phyloP scores from a whole-genome alignment of 1,140 invertebrate genomes.

The Dinoponera quadriceps region DNA sequence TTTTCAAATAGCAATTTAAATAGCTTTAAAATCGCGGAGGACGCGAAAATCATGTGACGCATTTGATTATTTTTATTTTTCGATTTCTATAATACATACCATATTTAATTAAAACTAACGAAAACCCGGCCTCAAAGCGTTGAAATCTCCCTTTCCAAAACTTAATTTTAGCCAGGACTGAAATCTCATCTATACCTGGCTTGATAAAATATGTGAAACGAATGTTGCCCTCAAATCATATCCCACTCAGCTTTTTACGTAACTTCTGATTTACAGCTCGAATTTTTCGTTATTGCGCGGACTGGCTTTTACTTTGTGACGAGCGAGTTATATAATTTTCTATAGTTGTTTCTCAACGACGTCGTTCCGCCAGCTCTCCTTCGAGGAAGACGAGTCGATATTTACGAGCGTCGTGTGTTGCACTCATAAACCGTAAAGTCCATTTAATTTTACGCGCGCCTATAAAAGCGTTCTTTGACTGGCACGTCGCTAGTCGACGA shows the following conservation, averaged over 20 bases:
- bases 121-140: too few species aligned
- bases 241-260: neutral
- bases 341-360: neutral
- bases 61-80: too few species aligned
- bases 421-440: conserved; percentile 64
- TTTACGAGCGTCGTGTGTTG: conserved; percentile 57
- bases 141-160: too few species aligned
- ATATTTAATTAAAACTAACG: too few species aligned
- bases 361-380: neutral
- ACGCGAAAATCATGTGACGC: too few species aligned
- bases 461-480: conserved; percentile 55
- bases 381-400: conserved; percentile 67
- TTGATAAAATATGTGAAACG: neutral
- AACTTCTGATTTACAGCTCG: neutral
- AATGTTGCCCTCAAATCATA: neutral
- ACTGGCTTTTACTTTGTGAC: conserved; percentile 23
- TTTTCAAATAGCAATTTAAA: too few species aligned
- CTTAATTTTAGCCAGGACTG: too few species aligned
- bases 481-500: neutral
- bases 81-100: too few species aligned
- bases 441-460: conserved; percentile 73
- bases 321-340: conserved; percentile 15
- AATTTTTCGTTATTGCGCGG: neutral
- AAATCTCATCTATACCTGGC: too few species aligned
- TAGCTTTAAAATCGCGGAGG: too few species aligned